Evolutionary conservation across 2,113 vertebrate genomes (phyloP), one percentile per base, ranked within the genome.

Genomic region (Xenopus tropicalis): DNA sequence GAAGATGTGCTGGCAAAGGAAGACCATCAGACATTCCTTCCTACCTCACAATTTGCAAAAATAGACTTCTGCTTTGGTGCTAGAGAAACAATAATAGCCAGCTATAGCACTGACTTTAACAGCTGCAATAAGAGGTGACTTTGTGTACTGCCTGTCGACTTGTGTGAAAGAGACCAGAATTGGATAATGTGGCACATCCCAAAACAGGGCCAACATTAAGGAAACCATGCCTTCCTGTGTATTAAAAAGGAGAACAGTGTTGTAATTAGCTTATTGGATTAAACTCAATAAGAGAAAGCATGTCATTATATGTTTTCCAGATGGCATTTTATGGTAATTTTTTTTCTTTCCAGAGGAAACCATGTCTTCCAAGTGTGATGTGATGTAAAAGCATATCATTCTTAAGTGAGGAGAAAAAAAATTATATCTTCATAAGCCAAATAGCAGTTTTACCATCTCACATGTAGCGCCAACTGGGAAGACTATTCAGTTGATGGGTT

Each of bases 191-290:
- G 59, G 52, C 61, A 70, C 51, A 64, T n/a, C 9, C 57, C 46
- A 77, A 29, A 25, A 46, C 48, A 20, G 17, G 74, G 77, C 14
- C 42, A 61, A 62, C 4, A 66, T 11, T 14, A 4, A 42, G 43
- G 29, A 71, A 77, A 61, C 64, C 46, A 72, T 43, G 21, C 12
- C 51, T 23, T 37, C 29, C 29, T 37, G 29, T 37, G 21, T 61
- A 20, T 51, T 66, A 66, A 65, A 54, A 71, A 77, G 48, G 21
- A 58, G 2, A 68, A 68, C 66, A 52, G 11, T 10, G 52, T 69
- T 19, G 71, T 69, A 44, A 66, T 43, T 72, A 79, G 29, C 56
- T 77, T 64, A 82, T 77, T 20, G 72, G 64, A 69, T 66, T 42
- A 69, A 43, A 63, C 72, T 72, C 61, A 63, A 70, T 71, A 25